These are phyloP conservation scores for Lineus longissimus DNA, from an alignment of 1,140 invertebrate genomes.

Conservation along the genomic window DNA sequence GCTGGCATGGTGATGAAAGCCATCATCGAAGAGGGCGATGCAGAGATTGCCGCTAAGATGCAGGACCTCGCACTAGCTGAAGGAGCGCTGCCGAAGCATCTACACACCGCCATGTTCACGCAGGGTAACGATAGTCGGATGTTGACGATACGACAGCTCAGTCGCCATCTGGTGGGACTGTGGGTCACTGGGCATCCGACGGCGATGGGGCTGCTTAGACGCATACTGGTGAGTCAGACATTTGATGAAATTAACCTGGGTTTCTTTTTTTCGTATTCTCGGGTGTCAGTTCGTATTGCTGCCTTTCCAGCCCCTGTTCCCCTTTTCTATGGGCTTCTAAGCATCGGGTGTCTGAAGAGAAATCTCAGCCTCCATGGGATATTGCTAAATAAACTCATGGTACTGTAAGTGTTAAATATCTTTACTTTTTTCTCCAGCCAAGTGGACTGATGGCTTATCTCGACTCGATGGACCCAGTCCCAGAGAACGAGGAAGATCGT, in stretches of 20 bases:
- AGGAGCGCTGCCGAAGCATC: constrained; percentile 91
- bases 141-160: constrained; percentile 80
- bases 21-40: constrained; percentile 93
- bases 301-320: background rate
- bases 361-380: background rate
- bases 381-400: constrained; percentile 16
- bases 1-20: constrained; percentile 95
- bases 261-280: background rate
- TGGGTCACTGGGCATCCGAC: constrained; percentile 94
- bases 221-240: constrained; percentile 79
- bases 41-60: constrained; percentile 87
- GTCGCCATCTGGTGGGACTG: constrained; percentile 91
- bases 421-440: constrained; percentile 57
- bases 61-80: constrained; percentile 93
- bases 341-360: no score
- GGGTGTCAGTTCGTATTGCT: background rate
- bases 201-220: constrained; percentile 79
- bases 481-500: constrained; percentile 70
- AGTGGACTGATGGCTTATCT: constrained; percentile 85
- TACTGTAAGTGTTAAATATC: constrained; percentile 17
- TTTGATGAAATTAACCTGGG: no score
- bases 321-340: no score
- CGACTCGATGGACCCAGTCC: constrained; percentile 81
- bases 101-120: constrained; percentile 87
- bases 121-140: constrained; percentile 67